A percentile compares a stretch with the other conserved stretches of the same genome.
These are phyloP conservation scores for Neocloeon triangulifer DNA, from an alignment of 1,140 invertebrate genomes.

Conservation along the genomic window DNA sequence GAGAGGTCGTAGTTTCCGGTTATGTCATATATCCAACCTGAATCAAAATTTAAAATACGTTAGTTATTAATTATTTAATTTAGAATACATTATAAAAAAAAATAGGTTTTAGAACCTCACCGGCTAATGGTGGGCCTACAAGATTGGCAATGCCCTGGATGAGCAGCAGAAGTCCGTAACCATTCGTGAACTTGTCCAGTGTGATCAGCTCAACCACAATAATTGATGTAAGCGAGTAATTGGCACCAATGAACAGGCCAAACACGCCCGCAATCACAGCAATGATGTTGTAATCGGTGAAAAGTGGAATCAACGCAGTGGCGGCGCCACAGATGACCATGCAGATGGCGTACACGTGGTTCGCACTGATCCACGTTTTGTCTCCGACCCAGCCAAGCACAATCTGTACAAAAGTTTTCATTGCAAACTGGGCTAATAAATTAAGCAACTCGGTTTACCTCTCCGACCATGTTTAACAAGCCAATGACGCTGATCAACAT, in stretches of 20 bases:
- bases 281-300: conserved; percentile 29
- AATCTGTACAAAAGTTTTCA: conserved; percentile 28
- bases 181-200: conserved; percentile 69
- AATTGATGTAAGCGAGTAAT: conserved; percentile 66
- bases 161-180: conserved; percentile 64
- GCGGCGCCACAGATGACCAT: conserved; percentile 52
- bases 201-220: conserved; percentile 68
- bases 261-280: conserved; percentile 43
- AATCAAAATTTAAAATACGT: no score
- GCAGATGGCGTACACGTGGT: conserved; percentile 50
- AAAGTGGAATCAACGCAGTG: conserved; percentile 42
- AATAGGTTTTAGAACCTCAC: conserved; percentile 19
- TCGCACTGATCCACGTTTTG: conserved; percentile 44
- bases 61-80: no score
- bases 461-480: conserved; percentile 64
- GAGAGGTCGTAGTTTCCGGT: conserved; percentile 58
- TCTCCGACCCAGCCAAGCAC: conserved; percentile 73
- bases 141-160: conserved; percentile 76
- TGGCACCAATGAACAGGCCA: conserved; percentile 66
- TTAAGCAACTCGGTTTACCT: conserved; percentile 29
- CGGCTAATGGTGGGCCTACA: conserved; percentile 66
- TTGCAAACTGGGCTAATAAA: neutral
- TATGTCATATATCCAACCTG: conserved; percentile 58
- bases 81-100: neutral
- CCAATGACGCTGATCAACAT: conserved; percentile 68